Conservation (phyloP, 2,113 vertebrate species). For the Dromiciops gliroides region DNA sequence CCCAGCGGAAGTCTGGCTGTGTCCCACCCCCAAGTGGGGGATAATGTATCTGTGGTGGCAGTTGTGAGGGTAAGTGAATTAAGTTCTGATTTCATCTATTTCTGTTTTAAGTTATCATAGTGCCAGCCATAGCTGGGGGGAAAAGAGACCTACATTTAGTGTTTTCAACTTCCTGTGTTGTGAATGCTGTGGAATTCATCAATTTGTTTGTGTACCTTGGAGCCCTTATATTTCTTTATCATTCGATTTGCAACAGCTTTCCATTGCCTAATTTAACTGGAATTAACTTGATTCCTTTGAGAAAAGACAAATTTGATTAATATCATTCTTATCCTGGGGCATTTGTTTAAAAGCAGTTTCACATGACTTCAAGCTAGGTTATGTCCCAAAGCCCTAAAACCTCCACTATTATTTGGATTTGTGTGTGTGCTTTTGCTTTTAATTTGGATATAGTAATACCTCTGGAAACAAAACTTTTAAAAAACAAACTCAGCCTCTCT, state of each 20-base stretch:
- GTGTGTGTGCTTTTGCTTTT: not conserved
- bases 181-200: not conserved
- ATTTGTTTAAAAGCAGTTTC: not conserved
- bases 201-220: not conserved
- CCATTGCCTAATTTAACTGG: not conserved
- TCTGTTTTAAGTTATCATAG: not conserved
- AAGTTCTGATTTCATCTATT: not conserved
- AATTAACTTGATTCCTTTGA: constrained; percentile 21
- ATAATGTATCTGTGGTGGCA: constrained; percentile 86
- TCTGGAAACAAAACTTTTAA: not conserved
- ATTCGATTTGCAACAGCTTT: not conserved
- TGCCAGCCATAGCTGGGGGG: not conserved
- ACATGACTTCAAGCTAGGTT: not conserved
- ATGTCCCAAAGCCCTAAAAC: not conserved
- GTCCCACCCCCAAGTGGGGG: constrained; percentile 77
- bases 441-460: not conserved
- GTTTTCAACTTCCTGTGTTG: not conserved
- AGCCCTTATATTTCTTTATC: not conserved
- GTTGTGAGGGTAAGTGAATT: constrained; percentile 85
- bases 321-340: not conserved
- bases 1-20: constrained; percentile 72
- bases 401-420: not conserved
- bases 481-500: not conserved
- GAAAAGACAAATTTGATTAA: not conserved
- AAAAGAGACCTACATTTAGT: not conserved